These are phyloP conservation scores for Trichonephila inaurata DNA, from an alignment of 1,140 invertebrate genomes.

Conservation along the genomic window DNA sequence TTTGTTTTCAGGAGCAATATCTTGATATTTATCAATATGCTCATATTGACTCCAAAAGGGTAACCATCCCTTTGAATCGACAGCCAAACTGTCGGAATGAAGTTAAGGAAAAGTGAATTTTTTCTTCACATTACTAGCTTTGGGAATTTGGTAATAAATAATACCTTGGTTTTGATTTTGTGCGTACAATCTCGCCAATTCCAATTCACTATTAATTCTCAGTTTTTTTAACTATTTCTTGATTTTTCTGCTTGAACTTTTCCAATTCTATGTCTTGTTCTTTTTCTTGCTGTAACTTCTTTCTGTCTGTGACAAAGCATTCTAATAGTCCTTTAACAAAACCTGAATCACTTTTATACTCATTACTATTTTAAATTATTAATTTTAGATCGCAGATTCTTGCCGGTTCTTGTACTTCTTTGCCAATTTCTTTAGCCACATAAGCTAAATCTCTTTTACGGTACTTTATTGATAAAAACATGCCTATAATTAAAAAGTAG, in stretches of 20 bases:
- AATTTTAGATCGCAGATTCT: not conserved
- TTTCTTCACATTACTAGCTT: not conserved
- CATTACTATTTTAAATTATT: not conserved
- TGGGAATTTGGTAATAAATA: not conserved
- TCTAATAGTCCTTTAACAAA: constrained; percentile 34
- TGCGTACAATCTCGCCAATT: not conserved
- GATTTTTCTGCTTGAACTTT: not conserved
- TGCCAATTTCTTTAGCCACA: not conserved
- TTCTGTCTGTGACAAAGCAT: constrained; percentile 2
- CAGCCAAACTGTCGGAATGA: not conserved
- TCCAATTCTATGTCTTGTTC: too few species aligned
- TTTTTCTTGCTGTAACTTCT: not conserved
- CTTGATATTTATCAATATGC: not conserved
- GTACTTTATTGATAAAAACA: too few species aligned
- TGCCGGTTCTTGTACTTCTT: not conserved
- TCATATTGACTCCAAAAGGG: constrained; percentile 3
- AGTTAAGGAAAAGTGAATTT: not conserved
- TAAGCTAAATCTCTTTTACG: too few species aligned
- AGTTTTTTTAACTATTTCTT: not conserved
- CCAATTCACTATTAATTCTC: not conserved
- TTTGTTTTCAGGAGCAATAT: not conserved
- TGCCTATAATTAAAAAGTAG: too few species aligned
- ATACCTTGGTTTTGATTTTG: not conserved
- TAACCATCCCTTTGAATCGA: not conserved
- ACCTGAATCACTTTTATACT: constrained; percentile 7